These are phyloP conservation scores for Hydrochoerus hydrochaeris DNA, from an alignment of 2,113 vertebrate genomes.

Conservation along the genomic window DNA sequence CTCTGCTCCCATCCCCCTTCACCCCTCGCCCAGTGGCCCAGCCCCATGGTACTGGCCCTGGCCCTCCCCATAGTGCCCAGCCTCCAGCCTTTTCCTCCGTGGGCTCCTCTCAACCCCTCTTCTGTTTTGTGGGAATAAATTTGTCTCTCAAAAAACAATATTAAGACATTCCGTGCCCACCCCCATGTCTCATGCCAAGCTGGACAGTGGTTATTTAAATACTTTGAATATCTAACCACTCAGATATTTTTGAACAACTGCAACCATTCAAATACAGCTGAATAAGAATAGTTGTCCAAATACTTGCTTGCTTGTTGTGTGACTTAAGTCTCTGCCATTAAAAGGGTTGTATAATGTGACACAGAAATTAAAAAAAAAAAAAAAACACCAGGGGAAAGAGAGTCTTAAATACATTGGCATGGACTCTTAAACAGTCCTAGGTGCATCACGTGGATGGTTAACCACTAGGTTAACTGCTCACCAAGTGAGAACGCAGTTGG, in stretches of 20 bases:
- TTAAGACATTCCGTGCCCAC: background rate
- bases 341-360: background rate
- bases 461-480: no score
- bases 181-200: background rate
- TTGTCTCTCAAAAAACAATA: background rate
- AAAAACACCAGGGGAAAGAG: background rate
- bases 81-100: background rate
- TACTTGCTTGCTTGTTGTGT: background rate
- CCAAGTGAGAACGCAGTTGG: background rate
- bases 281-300: conserved; percentile 8
- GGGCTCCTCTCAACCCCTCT: background rate
- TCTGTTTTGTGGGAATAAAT: background rate
- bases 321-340: conserved; percentile 12
- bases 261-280: background rate
- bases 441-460: background rate
- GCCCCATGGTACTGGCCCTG: background rate
- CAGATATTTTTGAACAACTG: background rate
- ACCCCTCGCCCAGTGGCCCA: no score
- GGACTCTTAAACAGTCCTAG: background rate
- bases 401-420: background rate
- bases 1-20: no score
- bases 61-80: background rate
- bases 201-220: background rate
- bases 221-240: background rate
- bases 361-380: background rate